phyloP scores from a whole-genome alignment of 2,888 invertebrate species.

The Heteromurus nitidus region DNA sequence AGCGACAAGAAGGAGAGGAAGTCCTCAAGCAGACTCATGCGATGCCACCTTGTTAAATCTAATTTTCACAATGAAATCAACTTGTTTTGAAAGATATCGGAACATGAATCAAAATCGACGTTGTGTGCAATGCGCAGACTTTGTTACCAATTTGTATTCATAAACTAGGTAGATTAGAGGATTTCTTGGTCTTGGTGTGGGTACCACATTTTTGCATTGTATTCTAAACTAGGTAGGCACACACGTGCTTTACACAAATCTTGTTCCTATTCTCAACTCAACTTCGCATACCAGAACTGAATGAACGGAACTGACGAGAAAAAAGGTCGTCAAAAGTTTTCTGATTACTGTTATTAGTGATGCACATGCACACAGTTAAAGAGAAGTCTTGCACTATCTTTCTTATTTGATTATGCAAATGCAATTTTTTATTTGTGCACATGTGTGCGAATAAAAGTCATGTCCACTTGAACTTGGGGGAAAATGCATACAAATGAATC shows the following conservation, averaged over 20 bases:
- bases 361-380: background rate
- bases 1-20: background rate
- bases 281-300: slow-evolving; percentile 41
- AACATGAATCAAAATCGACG: slow-evolving; percentile 20
- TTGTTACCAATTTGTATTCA: slow-evolving; percentile 1
- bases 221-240: slow-evolving; percentile 18
- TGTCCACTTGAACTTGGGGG: background rate
- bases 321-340: slow-evolving; percentile 40
- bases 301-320: slow-evolving; percentile 52
- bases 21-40: slow-evolving; percentile 3
- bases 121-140: background rate
- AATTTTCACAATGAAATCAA: slow-evolving; percentile 33
- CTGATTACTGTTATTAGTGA: slow-evolving; percentile 26
- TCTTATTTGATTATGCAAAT: slow-evolving; percentile 49
- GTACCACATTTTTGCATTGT: slow-evolving; percentile 5
- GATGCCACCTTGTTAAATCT: slow-evolving; percentile 22
- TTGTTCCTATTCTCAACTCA: background rate
- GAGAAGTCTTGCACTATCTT: slow-evolving; percentile 1
- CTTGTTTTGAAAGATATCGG: slow-evolving; percentile 21
- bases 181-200: no score
- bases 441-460: background rate
- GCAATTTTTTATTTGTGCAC: background rate
- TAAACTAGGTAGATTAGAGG: background rate
- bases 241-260: background rate
- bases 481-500: no score